These are phyloP conservation scores for Rhinolophus ferrumequinum DNA, from an alignment of 2,113 vertebrate genomes.

Conservation along the genomic window DNA sequence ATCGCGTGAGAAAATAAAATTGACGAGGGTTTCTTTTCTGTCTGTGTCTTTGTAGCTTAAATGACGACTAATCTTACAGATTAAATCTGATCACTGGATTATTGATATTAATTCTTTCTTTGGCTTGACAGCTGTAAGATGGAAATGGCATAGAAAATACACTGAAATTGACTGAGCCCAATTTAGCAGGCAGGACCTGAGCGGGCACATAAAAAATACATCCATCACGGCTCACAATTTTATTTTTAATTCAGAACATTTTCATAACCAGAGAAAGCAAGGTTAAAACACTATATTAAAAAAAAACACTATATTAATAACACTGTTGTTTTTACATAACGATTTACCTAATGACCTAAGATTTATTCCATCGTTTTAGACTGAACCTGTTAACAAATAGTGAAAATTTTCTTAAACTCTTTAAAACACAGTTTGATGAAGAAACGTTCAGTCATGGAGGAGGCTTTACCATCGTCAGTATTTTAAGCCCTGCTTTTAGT, in stretches of 20 bases:
- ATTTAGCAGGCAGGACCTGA: constrained; percentile 65
- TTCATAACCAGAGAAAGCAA: constrained; percentile 22
- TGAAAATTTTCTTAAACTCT: constrained; percentile 55
- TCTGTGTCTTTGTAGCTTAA: constrained; percentile 32
- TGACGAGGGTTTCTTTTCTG: constrained; percentile 29
- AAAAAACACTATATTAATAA: neutral
- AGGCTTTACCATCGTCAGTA: constrained; percentile 56
- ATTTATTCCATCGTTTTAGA: constrained; percentile 29
- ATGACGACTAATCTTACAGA: constrained; percentile 68
- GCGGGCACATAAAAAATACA: constrained; percentile 26
- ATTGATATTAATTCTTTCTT: constrained; percentile 74
- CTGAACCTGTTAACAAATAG: constrained; percentile 25
- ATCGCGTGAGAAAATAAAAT: constrained; percentile 57
- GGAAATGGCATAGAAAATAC: constrained; percentile 59
- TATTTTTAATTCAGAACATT: constrained; percentile 48
- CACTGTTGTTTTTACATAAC: neutral
- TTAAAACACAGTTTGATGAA: constrained; percentile 54
- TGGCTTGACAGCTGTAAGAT: constrained; percentile 59
- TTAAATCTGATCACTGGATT: constrained; percentile 72
- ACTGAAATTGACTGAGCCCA: constrained; percentile 57
- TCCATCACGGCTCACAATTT: constrained; percentile 28
- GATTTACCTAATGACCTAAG: neutral
- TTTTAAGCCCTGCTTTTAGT: constrained; percentile 73
- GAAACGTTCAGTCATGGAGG: constrained; percentile 28
- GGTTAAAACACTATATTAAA: neutral